phyloP scores from a whole-genome alignment of 2,113 vertebrate genomes.

The Ictidomys tridecemlineatus region DNA sequence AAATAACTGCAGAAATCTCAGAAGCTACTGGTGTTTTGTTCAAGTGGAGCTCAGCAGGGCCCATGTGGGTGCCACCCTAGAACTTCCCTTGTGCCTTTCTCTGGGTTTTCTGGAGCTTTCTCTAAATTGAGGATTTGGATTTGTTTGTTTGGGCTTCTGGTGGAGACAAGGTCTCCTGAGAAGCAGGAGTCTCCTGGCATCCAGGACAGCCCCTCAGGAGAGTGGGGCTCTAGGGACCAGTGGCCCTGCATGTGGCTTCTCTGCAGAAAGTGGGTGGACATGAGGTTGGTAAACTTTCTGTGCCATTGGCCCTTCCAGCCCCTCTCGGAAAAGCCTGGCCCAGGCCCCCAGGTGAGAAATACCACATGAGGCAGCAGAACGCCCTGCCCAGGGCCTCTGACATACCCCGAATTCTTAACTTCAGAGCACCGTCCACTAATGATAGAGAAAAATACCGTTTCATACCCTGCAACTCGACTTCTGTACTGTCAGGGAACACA shows the following conservation, averaged over 20 bases:
- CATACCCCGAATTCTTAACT: background rate
- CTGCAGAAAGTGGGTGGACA: background rate
- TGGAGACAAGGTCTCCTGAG: background rate
- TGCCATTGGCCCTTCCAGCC: background rate
- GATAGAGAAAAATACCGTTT: background rate
- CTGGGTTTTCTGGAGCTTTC: conserved; percentile 47
- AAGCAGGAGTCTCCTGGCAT: background rate
- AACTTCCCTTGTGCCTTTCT: background rate
- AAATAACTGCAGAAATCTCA: background rate
- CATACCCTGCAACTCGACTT: background rate
- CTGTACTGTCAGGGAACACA: background rate
- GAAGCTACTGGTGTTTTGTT: background rate
- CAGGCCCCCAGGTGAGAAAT: background rate
- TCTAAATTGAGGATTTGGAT: background rate
- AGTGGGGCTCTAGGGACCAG: background rate
- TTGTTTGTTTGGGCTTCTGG: conserved; percentile 59
- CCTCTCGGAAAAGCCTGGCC: background rate
- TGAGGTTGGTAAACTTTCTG: background rate
- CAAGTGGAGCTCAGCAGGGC: background rate
- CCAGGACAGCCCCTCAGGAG: background rate
- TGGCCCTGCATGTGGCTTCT: background rate
- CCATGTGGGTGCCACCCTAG: background rate
- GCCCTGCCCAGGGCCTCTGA: background rate
- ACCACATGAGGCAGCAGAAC: too few species aligned
- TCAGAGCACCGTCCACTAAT: background rate